Evolutionary conservation across 2,113 vertebrate species (phyloP), one percentile per base, ranked within the genome.

Genomic region (Dinomys branickii): DNA sequence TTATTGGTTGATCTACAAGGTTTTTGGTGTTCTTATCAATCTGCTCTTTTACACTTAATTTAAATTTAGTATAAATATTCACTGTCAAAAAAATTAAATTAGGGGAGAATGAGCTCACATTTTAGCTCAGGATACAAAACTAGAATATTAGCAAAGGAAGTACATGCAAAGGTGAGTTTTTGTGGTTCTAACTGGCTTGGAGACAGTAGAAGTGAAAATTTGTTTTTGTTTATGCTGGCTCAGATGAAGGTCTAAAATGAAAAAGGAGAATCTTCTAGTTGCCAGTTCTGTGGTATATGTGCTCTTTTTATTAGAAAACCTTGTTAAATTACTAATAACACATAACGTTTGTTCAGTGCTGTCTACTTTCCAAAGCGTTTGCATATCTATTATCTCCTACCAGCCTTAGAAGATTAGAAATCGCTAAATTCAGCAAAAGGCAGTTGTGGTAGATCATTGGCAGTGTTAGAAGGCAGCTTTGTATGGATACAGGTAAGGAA

Each of bases 21-120:
- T 97, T 98, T 98, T 98, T 98, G 98, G 98, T 98, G 97, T 98
- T 98, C 97, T 98, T 98, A 98, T 98, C 98, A 98, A 98, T 98
- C 98, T 98, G 98, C 98, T 98, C 98, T 98, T 98, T 98, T 98
- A 98, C 98, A 98, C 98, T 98, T 98, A 98, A 98, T 98, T 98
- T 98, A 98, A 98, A 98, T 98, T 98, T 98, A 98, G 98, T 98
- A 98, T 98, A 98, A 98, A 98, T 98, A 98, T 98, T 98, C 98
- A 98, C 98, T 98, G 98, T 98, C 95, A 98, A 98, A 97, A 97
- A 98, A 98, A 98, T 97, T 97, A 97, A 98, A 98, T 98, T 97
- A 92, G 96, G 97, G 97, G 95, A 98, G 95, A 97, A 97, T 96
- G 97, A 97, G 97, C 97, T 98, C 97, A 98, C 96, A 97, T 98